Evolutionary conservation across 1,140 invertebrate species (phyloP).

Genomic region (Neomicropteryx cornuta): DNA sequence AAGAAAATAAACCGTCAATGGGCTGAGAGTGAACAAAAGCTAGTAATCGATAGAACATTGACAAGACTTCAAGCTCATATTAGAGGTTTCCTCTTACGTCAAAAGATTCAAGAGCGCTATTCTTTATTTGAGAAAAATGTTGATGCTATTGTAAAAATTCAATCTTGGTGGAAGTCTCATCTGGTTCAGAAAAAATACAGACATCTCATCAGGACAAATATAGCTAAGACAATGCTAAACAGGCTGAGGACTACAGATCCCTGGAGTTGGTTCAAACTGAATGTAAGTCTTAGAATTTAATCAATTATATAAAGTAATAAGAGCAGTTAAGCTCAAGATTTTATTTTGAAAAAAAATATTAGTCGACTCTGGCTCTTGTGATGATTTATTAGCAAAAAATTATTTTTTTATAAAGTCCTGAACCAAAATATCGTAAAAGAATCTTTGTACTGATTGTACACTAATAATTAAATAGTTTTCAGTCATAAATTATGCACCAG

Average conservation of each 20-base stretch:
- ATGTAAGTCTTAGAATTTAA: no score
- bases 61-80: slow-evolving; percentile 48
- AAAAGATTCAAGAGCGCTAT: slow-evolving; percentile 35
- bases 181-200: slow-evolving; percentile 39
- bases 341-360: background rate
- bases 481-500: no score
- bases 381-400: no score
- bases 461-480: no score
- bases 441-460: no score
- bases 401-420: no score
- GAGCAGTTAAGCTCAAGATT: background rate
- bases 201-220: slow-evolving; percentile 31
- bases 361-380: no score
- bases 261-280: slow-evolving; percentile 36
- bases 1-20: slow-evolving; percentile 35
- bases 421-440: no score
- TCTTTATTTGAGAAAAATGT: slow-evolving; percentile 41
- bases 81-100: slow-evolving; percentile 51
- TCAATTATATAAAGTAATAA: no score
- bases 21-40: slow-evolving; percentile 26
- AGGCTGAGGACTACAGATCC: slow-evolving; percentile 29
- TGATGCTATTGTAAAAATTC: slow-evolving; percentile 45
- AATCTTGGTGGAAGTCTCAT: slow-evolving; percentile 55
- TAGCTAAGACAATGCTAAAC: slow-evolving; percentile 26
- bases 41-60: slow-evolving; percentile 27